A percentile compares a stretch with the other conserved stretches of the same genome.
These are phyloP conservation scores for Bungarus multicinctus DNA, from an alignment of 2,113 vertebrate species.

Conservation along the genomic window DNA sequence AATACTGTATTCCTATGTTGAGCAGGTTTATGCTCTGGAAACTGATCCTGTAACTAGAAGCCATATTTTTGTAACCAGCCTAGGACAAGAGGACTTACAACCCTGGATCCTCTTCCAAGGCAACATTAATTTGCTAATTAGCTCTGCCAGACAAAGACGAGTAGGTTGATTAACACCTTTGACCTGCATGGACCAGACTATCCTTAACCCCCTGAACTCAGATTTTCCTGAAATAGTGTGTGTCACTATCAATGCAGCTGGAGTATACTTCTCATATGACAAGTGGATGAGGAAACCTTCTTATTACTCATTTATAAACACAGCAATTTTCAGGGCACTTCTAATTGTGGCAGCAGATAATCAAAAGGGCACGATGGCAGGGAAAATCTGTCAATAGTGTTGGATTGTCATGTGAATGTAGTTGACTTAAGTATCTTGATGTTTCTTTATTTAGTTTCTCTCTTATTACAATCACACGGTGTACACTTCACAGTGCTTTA, in stretches of 20 bases:
- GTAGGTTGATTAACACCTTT: slow-evolving; percentile 38
- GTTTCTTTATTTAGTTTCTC: neutral
- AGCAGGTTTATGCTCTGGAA: slow-evolving; percentile 59
- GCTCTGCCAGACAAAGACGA: slow-evolving; percentile 48
- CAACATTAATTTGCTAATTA: slow-evolving; percentile 58
- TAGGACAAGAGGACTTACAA: slow-evolving; percentile 42
- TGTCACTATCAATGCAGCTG: fast-evolving
- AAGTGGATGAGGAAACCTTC: neutral
- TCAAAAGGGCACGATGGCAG: neutral
- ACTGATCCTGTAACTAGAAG: slow-evolving; percentile 40
- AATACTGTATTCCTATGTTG: slow-evolving; percentile 55
- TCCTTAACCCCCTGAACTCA: slow-evolving; percentile 13
- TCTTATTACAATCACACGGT: neutral
- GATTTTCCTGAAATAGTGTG: slow-evolving; percentile 17
- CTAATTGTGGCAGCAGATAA: neutral
- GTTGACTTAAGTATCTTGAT: neutral
- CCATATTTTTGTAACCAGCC: slow-evolving; percentile 55
- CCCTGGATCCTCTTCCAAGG: slow-evolving; percentile 40
- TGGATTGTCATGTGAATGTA: neutral
- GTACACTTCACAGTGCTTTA: neutral
- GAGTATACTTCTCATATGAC: slow-evolving; percentile 7
- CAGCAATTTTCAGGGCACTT: neutral
- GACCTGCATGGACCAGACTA: slow-evolving; percentile 48
- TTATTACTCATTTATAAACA: slow-evolving; percentile 25
- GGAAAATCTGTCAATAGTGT: neutral